Conservation (phyloP, 1,140 invertebrate species). For the Pemphigus obesinymphae region DNA sequence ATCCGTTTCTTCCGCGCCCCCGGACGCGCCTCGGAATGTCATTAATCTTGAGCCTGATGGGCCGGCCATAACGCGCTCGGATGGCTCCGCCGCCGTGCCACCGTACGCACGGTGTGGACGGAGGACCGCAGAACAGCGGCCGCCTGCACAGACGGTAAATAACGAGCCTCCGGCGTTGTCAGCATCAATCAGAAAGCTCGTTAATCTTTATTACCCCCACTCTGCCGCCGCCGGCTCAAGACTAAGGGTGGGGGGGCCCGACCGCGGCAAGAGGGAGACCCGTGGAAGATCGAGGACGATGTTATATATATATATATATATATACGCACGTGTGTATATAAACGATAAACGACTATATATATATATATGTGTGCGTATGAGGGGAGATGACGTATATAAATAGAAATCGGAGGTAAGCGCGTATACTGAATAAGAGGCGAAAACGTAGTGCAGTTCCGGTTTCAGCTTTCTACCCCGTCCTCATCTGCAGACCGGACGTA, state of each 20-base stretch:
- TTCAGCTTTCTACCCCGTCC: no score
- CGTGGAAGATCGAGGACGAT: no score
- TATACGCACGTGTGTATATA: not conserved
- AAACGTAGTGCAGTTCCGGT: no score
- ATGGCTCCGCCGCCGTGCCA: not conserved
- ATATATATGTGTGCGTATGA: no score
- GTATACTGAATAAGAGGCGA: no score
- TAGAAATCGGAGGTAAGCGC: no score
- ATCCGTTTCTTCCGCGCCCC: not conserved
- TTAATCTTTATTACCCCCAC: constrained; percentile 41
- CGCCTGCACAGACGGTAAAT: constrained; percentile 7
- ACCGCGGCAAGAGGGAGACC: not conserved
- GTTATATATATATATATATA: not conserved
- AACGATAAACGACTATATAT: not conserved
- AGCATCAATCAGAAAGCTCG: constrained; percentile 42
- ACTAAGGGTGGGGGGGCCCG: no score
- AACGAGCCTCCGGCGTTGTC: constrained; percentile 31
- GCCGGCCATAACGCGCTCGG: constrained; percentile 16
- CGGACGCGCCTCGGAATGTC: not conserved
- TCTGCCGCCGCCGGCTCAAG: not conserved
- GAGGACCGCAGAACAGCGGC: not conserved
- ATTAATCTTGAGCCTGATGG: constrained; percentile 32
- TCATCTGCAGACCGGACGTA: no score
- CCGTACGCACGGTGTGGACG: not conserved
- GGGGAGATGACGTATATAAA: no score